These are phyloP conservation scores for Rotaria sp. DNA, from an alignment of 2,888 invertebrate genomes.

Conservation along the genomic window DNA sequence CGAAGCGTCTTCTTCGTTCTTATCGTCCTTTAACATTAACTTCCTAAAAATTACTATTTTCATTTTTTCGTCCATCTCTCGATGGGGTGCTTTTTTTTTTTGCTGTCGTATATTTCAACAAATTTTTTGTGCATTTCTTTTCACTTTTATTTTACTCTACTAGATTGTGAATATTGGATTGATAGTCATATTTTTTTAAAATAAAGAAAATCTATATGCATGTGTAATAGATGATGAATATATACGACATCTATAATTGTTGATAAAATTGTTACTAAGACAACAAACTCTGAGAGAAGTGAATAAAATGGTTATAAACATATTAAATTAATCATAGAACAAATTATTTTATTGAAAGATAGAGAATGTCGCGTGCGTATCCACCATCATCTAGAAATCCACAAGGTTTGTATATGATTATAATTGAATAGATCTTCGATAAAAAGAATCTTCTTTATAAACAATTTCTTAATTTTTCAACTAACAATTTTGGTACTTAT, in stretches of 20 bases:
- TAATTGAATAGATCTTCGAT: neutral
- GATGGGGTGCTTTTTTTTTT: neutral
- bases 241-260: neutral
- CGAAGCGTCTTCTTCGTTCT: neutral
- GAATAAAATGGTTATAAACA: neutral
- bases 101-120: neutral
- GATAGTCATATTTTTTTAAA: neutral
- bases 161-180: neutral
- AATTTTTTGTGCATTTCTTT: neutral
- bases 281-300: neutral
- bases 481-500: too few relatives aligned
- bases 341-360: neutral
- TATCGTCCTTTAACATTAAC: neutral
- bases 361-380: constrained; percentile 16
- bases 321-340: neutral
- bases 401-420: neutral
- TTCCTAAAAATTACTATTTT: neutral
- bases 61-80: neutral
- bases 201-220: neutral
- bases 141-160: neutral
- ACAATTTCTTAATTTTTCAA: too few relatives aligned
- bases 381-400: constrained; percentile 7
- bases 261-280: neutral
- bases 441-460: too few relatives aligned
- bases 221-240: neutral